Evolutionary conservation across 64 coral and sea anemone species (phyloP).

Genomic region (Porites australiensis): DNA sequence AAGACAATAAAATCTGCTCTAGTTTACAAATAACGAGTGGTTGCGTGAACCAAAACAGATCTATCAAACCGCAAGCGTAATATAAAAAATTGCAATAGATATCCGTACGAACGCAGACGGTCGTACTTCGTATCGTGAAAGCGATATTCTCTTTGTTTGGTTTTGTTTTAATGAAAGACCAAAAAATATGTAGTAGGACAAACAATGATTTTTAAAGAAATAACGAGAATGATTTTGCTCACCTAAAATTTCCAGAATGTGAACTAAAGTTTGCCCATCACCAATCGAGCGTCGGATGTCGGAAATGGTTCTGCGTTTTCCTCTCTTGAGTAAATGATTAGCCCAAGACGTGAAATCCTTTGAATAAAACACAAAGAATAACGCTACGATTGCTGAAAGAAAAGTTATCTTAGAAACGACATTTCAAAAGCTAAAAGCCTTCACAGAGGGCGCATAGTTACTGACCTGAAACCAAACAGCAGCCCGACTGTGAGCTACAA

Average conservation of each 20-base stretch:
- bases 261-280: slow-evolving; percentile 84
- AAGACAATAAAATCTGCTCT: neutral
- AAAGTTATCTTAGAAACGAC: neutral
- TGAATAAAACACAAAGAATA: slow-evolving; percentile 32
- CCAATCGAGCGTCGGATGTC: slow-evolving; percentile 89
- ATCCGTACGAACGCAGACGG: neutral
- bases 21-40: neutral
- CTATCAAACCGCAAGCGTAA: neutral
- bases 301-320: slow-evolving; percentile 67
- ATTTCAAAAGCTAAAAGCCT: neutral
- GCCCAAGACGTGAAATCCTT: slow-evolving; percentile 87
- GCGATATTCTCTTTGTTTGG: slow-evolving; percentile 11
- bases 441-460: neutral
- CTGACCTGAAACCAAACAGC: neutral
- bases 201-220: neutral
- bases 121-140: neutral
- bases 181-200: neutral
- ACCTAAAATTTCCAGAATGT: slow-evolving; percentile 87
- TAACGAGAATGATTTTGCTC: slow-evolving; percentile 43
- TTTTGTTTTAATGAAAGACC: neutral
- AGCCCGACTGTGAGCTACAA: neutral
- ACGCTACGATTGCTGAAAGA: neutral
- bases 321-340: slow-evolving; percentile 80
- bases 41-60: neutral
- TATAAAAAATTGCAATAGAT: neutral